These are phyloP conservation scores for Zaprionus inermis DNA, from an alignment of 1,140 invertebrate species.

Conservation along the genomic window DNA sequence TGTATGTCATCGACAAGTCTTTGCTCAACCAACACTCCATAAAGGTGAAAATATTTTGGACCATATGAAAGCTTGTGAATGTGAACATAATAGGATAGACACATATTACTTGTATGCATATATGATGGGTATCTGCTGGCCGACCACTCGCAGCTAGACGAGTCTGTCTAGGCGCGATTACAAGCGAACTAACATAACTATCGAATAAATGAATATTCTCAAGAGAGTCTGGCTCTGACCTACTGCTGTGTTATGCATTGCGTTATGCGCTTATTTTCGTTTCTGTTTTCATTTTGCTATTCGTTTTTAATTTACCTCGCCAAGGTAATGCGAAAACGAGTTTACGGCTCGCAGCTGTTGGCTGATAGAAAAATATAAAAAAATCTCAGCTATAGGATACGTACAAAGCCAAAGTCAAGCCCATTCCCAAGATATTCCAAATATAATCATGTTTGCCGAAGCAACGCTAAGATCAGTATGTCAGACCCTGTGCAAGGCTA, in stretches of 20 bases:
- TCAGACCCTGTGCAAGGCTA: too few species aligned
- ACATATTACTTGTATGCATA: too few species aligned
- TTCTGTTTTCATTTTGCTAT: constrained; percentile 1
- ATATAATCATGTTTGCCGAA: too few species aligned
- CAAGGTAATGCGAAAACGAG: constrained; percentile 6
- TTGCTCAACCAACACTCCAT: not conserved
- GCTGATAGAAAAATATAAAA: not conserved
- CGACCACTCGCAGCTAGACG: not conserved
- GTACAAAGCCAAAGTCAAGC: not conserved
- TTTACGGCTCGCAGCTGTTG: not conserved
- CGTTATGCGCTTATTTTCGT: constrained; percentile 6
- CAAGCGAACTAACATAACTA: not conserved
- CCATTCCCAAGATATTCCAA: not conserved
- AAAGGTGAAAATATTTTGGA: not conserved
- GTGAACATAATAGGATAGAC: too few species aligned
- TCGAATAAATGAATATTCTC: not conserved
- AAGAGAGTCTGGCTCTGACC: constrained; percentile 5
- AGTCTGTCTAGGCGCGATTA: not conserved
- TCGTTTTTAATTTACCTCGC: not conserved
- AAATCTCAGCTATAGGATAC: not conserved
- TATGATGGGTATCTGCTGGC: not conserved
- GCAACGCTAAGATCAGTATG: too few species aligned
- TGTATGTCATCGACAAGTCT: not conserved
- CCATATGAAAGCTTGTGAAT: not conserved
- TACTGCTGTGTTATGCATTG: constrained; percentile 4